Evolutionary conservation across 2,113 vertebrate species (phyloP).

Genomic region (Lontra canadensis): DNA sequence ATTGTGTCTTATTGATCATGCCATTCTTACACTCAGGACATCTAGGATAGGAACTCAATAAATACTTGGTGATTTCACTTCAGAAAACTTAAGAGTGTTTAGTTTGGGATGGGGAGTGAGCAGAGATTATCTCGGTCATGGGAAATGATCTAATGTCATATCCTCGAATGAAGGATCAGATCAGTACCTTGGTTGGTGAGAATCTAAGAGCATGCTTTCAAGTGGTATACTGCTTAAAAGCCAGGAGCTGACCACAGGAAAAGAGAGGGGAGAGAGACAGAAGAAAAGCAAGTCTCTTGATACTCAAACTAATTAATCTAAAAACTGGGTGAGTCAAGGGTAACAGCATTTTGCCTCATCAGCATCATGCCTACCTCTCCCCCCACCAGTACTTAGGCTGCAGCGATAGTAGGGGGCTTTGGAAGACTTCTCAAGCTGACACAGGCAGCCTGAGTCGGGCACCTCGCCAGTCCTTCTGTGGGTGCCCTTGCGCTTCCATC

Average conservation of each 20-base stretch:
- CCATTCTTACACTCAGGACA: not conserved
- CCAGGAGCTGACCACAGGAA: not conserved
- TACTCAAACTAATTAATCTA: not conserved
- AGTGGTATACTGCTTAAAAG: not conserved
- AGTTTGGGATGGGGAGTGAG: not conserved
- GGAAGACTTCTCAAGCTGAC: conserved; percentile 25
- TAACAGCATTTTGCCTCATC: conserved; percentile 8
- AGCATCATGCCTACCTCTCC: not conserved
- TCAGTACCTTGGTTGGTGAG: not conserved
- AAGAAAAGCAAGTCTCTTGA: not conserved
- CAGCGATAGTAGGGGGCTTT: not conserved
- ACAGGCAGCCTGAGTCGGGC: not conserved
- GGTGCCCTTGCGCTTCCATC: not conserved
- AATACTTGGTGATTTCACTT: not conserved
- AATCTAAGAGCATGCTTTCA: not conserved
- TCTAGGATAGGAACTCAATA: not conserved
- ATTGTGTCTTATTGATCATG: not conserved
- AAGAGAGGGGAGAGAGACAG: not conserved
- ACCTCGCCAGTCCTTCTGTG: not conserved
- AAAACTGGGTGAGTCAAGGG: not conserved
- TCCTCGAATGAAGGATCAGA: not conserved
- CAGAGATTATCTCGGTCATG: not conserved
- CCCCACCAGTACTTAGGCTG: not conserved
- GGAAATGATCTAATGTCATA: not conserved
- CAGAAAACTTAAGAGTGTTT: not conserved